Evolutionary conservation across 2,113 vertebrate genomes (phyloP).

Genomic region (Scolopax mira): DNA sequence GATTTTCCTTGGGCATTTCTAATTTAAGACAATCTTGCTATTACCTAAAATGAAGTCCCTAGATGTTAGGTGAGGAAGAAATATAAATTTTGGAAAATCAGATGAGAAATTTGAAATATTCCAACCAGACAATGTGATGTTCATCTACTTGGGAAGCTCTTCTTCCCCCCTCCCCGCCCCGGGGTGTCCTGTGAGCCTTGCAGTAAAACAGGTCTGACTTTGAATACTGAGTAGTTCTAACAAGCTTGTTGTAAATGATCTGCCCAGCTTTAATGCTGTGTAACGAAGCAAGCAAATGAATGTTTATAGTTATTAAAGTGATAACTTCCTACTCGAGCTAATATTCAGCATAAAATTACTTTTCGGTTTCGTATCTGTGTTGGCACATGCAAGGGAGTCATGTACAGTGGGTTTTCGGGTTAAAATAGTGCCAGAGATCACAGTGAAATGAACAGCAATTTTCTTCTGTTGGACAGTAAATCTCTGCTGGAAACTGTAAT

Average conservation of each 20-base stretch:
- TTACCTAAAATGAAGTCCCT: rapidly evolving
- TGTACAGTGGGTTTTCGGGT: rapidly evolving
- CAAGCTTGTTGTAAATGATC: neutral
- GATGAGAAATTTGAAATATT: neutral
- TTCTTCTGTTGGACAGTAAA: neutral
- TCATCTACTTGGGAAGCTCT: neutral
- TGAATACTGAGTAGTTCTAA: neutral
- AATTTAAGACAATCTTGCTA: neutral
- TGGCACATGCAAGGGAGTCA: neutral
- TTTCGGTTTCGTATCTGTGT: neutral
- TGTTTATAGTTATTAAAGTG: conserved; percentile 63
- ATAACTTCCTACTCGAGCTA: conserved; percentile 21
- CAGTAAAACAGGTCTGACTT: neutral
- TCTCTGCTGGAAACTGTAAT: neutral
- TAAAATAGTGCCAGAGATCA: neutral
- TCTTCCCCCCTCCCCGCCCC: neutral
- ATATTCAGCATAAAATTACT: neutral
- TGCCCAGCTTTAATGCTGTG: conserved; percentile 51
- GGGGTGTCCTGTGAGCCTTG: rapidly evolving
- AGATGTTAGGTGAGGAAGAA: neutral
- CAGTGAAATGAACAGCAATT: rapidly evolving
- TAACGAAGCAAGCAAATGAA: conserved; percentile 64
- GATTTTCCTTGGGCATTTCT: neutral
- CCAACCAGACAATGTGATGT: rapidly evolving
- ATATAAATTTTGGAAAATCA: rapidly evolving